Percentiles rank a stretch among this genome's conserved stretches.
phyloP scores from a whole-genome alignment of 2,797 vertebrate genomes.

The Pangasius macronema region DNA sequence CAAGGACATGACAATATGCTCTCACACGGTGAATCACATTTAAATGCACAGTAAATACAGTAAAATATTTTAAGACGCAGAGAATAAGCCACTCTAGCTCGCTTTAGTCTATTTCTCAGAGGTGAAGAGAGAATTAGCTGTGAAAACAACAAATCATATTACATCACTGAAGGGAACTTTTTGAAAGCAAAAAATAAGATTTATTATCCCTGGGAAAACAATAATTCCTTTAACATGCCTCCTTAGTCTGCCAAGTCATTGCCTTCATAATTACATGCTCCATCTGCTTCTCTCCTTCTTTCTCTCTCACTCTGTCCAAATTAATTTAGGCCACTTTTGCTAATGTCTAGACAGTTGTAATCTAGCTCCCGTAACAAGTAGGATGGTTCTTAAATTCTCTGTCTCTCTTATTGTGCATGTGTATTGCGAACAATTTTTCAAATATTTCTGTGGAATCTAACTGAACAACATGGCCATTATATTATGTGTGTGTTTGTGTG shows the following conservation, averaged over 20 bases:
- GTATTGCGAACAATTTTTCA: not conserved
- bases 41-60: not conserved
- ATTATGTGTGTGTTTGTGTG: not conserved
- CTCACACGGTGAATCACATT: not conserved
- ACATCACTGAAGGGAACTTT: conserved; percentile 25
- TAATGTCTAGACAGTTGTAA: conserved; percentile 50
- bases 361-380: conserved; percentile 32
- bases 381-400: conserved; percentile 9
- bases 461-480: not conserved
- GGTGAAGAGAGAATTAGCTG: conserved; percentile 27
- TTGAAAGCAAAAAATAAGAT: conserved; percentile 46
- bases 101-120: conserved; percentile 22
- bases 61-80: not conserved
- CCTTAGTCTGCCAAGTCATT: conserved; percentile 54
- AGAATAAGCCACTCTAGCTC: not conserved
- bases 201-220: conserved; percentile 52
- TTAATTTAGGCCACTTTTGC: conserved; percentile 56
- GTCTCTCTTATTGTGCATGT: not conserved
- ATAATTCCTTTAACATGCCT: conserved; percentile 55
- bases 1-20: not conserved
- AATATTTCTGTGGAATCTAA: not conserved
- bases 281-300: conserved; percentile 39
- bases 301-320: conserved; percentile 44
- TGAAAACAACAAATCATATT: conserved; percentile 45
- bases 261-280: conserved; percentile 58